Evolutionary conservation across 64 coral and sea anemone species (phyloP).

Genomic region (Montipora cactus): DNA sequence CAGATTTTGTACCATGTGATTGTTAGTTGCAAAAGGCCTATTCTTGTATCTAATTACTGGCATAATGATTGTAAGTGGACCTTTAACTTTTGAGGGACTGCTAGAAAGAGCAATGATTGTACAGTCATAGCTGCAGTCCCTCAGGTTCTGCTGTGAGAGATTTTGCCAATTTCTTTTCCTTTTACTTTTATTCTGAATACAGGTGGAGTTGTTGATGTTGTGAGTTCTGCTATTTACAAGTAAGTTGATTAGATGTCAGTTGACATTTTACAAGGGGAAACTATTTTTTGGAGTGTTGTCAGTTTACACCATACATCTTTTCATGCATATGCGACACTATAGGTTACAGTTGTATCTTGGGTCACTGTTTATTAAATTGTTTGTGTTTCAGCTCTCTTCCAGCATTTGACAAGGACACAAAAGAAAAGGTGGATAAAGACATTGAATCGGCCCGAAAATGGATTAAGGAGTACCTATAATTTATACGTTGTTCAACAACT

Average conservation of each 20-base stretch:
- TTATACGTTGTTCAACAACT: not conserved
- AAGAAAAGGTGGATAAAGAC: slow-evolving; percentile 88
- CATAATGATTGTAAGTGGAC: too few species aligned
- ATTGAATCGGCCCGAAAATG: slow-evolving; percentile 94
- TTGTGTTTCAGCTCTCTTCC: slow-evolving; percentile 83
- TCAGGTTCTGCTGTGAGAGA: too few species aligned
- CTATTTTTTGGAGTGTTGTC: too few species aligned
- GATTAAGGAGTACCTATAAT: slow-evolving; percentile 96
- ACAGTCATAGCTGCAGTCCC: too few species aligned
- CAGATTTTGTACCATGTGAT: too few species aligned
- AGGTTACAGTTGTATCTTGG: not conserved
- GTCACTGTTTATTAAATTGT: not conserved
- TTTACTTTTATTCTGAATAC: not conserved
- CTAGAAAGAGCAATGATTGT: too few species aligned
- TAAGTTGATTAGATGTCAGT: not conserved
- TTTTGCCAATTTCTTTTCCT: not conserved
- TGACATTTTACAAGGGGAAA: too few species aligned
- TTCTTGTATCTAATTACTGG: too few species aligned
- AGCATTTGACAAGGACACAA: slow-evolving; percentile 84
- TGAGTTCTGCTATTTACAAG: slow-evolving; percentile 89
- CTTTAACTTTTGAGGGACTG: too few species aligned
- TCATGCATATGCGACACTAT: too few species aligned
- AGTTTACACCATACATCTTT: too few species aligned
- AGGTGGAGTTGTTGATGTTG: slow-evolving; percentile 86
- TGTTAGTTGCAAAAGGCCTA: too few species aligned